Evolutionary conservation across 1,140 invertebrate genomes (phyloP).

Genomic region (Drosophila obscura): DNA sequence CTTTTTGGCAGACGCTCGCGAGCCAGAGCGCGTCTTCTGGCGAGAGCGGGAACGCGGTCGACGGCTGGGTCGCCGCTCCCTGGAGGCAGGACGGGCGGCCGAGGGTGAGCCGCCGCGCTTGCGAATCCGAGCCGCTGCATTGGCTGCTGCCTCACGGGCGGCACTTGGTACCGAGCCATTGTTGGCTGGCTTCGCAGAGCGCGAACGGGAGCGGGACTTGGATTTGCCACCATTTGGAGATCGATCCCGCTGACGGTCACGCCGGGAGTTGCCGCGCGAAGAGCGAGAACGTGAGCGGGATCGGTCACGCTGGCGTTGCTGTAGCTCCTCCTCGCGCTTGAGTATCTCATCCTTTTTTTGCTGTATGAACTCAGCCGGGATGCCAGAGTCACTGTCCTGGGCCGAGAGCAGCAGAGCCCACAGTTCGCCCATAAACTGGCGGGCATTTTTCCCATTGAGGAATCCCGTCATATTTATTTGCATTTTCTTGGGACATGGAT

Average conservation of each 20-base stretch:
- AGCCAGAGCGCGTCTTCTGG: constrained; percentile 65
- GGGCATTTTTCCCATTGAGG: constrained; percentile 98
- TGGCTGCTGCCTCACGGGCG: constrained; percentile 68
- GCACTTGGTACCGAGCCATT: constrained; percentile 59
- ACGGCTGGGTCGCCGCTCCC: constrained; percentile 52
- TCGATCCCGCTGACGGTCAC: constrained; percentile 57
- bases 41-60: constrained; percentile 60
- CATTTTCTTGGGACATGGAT: constrained; percentile 98
- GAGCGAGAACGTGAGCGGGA: constrained; percentile 60
- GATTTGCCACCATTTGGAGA: constrained; percentile 30
- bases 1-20: constrained; percentile 69
- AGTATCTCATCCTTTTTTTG: constrained; percentile 99
- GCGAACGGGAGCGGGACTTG: constrained; percentile 60
- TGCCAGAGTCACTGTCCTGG: constrained; percentile 96
- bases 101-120: constrained; percentile 66
- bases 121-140: constrained; percentile 69
- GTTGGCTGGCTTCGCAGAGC: constrained; percentile 48
- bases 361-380: constrained; percentile 96
- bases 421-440: constrained; percentile 98
- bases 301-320: constrained; percentile 62
- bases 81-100: constrained; percentile 26
- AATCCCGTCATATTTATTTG: constrained; percentile 99
- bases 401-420: constrained; percentile 98
- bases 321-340: constrained; percentile 87
- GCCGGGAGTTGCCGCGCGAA: constrained; percentile 31